Percentiles rank a stretch among this genome's conserved stretches.
phyloP scores from a whole-genome alignment of 2,113 vertebrate species.

The Malurus melanocephalus region DNA sequence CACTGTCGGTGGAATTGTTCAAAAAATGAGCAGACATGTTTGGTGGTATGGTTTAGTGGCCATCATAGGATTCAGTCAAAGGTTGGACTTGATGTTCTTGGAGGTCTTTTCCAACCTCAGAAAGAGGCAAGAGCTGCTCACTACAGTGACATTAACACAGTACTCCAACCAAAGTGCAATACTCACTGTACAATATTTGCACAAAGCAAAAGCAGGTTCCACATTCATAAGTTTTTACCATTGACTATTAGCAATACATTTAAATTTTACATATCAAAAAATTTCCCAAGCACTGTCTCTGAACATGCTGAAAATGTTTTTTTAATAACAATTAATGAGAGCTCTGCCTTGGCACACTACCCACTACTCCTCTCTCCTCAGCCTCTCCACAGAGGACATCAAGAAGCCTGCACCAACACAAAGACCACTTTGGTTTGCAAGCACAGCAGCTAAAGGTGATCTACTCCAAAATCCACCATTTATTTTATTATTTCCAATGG shows the following conservation, averaged over 20 bases:
- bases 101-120: not conserved
- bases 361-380: not conserved
- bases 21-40: not conserved
- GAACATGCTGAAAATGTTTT: not conserved
- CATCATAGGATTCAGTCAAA: not conserved
- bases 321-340: not conserved
- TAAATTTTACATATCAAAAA: not conserved
- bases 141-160: not conserved
- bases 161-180: accelerated
- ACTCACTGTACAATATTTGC: not conserved
- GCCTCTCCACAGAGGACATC: not conserved
- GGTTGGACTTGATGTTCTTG: not conserved
- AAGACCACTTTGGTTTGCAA: not conserved
- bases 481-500: not conserved
- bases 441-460: not conserved
- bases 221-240: not conserved
- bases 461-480: not conserved
- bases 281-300: not conserved
- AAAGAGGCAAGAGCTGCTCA: not conserved
- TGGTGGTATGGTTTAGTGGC: not conserved
- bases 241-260: not conserved
- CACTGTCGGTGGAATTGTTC: not conserved
- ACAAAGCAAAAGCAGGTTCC: not conserved
- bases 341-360: not conserved
- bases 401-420: not conserved